These are phyloP conservation scores for Accipiter virgatus DNA, from an alignment of 2,113 vertebrate species.

Conservation along the genomic window DNA sequence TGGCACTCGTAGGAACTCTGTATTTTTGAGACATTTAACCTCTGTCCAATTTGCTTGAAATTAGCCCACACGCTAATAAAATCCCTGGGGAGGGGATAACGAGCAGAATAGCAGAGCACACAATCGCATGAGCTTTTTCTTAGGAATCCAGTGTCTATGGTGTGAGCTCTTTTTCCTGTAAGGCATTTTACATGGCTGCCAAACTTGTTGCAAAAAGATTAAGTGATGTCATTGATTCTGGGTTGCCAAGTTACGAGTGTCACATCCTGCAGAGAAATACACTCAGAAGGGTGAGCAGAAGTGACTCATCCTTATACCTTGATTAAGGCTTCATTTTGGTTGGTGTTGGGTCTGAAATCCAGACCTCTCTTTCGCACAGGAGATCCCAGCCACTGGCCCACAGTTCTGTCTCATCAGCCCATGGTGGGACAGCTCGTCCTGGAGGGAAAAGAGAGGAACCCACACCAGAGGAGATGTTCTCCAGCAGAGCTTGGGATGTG, in stretches of 20 bases:
- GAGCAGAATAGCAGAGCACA: not conserved
- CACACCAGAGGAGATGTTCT: not conserved
- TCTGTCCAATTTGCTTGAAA: not conserved
- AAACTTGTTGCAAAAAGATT: constrained; percentile 11
- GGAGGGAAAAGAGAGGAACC: not conserved
- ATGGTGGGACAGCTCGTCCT: not conserved
- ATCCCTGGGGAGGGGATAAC: not conserved
- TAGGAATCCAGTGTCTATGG: not conserved
- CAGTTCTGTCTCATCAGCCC: rapidly evolving
- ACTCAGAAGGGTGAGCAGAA: constrained; percentile 39
- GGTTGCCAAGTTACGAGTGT: constrained; percentile 38
- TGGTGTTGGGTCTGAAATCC: not conserved
- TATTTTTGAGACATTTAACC: not conserved
- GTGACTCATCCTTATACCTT: constrained; percentile 8
- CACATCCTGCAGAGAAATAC: constrained; percentile 32
- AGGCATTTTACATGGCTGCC: constrained; percentile 13
- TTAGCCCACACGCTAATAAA: not conserved
- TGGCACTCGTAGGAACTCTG: not conserved
- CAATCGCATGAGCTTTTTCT: not conserved
- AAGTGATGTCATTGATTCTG: constrained; percentile 5
- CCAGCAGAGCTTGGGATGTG: not conserved
- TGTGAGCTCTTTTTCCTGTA: constrained; percentile 16
- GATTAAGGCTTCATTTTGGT: not conserved
- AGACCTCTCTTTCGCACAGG: not conserved
- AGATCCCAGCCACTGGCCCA: not conserved